phyloP scores from a whole-genome alignment of 2,113 vertebrate genomes.

The Caranx ignobilis region DNA sequence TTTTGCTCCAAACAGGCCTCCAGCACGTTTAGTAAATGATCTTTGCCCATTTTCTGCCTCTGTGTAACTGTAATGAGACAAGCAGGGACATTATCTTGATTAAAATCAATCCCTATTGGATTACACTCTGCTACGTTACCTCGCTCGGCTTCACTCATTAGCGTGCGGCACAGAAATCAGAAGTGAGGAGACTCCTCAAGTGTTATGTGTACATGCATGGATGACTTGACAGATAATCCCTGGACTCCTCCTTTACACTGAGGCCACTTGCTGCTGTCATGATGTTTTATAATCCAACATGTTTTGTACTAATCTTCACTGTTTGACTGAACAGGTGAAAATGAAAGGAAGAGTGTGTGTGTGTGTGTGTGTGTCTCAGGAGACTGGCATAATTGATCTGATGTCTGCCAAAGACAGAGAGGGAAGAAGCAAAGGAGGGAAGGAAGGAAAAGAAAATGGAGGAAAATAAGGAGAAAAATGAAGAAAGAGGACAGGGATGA shows the following conservation, averaged over 20 bases:
- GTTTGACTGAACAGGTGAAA: background rate
- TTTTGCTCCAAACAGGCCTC: constrained; percentile 31
- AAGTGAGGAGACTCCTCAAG: constrained; percentile 34
- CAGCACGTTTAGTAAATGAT: constrained; percentile 67
- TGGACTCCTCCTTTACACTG: constrained; percentile 2
- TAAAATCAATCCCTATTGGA: constrained; percentile 83
- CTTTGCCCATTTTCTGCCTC: constrained; percentile 63
- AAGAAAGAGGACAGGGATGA: background rate
- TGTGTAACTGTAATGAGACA: constrained; percentile 67
- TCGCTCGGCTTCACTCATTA: constrained; percentile 49
- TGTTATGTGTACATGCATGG: background rate
- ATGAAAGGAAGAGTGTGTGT: background rate
- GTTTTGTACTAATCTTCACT: background rate
- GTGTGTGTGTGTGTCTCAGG: background rate
- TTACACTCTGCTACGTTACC: constrained; percentile 55
- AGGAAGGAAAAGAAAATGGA: background rate
- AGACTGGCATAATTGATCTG: background rate
- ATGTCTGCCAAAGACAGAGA: background rate
- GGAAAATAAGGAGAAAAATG: background rate
- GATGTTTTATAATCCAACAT: background rate
- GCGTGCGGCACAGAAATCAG: constrained; percentile 32
- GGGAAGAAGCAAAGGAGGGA: background rate
- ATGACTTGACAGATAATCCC: constrained; percentile 40
- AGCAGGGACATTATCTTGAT: constrained; percentile 78
- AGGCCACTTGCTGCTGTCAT: background rate